Evolutionary conservation across 2,113 vertebrate species (phyloP).

Genomic region (Elgaria multicarinata): DNA sequence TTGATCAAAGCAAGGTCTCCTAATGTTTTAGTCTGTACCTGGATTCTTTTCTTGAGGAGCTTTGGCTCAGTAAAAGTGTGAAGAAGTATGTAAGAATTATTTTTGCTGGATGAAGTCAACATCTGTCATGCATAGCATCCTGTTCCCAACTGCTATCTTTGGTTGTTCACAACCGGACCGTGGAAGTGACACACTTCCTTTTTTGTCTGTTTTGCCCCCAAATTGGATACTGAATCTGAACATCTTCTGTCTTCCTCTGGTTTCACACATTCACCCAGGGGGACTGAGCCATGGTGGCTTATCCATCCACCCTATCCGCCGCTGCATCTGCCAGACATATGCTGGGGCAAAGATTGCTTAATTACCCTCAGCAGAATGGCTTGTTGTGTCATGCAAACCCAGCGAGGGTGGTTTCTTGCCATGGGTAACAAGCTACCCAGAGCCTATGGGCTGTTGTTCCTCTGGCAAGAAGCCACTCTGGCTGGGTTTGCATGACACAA

Average conservation of each 20-base stretch:
- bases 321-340: no score
- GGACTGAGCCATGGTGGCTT: no score
- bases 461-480: no score
- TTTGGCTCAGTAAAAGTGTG: not conserved
- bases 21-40: not conserved
- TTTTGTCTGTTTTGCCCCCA: not conserved
- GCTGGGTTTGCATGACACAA: no score
- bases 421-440: no score
- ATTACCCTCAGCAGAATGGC: no score
- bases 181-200: not conserved
- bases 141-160: not conserved
- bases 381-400: no score
- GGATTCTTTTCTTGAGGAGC: not conserved
- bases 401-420: no score
- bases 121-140: not conserved
- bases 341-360: no score
- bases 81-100: not conserved
- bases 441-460: no score
- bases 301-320: no score
- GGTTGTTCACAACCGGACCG: not conserved
- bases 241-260: not conserved
- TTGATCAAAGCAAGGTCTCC: not conserved
- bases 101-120: not conserved
- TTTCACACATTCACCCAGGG: no score
- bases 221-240: not conserved